phyloP scores from a whole-genome alignment of 2,888 invertebrate species.

The Diaperis boleti region DNA sequence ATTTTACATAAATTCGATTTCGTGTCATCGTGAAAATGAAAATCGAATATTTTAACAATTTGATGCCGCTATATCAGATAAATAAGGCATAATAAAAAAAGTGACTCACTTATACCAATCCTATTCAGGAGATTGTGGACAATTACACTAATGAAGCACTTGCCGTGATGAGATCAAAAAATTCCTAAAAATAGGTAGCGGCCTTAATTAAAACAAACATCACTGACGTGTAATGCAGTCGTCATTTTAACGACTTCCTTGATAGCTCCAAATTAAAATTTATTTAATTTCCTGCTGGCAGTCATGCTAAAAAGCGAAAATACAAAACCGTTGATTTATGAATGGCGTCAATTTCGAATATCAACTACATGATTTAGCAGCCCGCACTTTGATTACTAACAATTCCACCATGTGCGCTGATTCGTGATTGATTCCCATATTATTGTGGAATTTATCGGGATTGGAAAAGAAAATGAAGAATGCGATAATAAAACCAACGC shows the following conservation, averaged over 20 bases:
- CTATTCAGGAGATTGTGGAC: slow-evolving; percentile 21
- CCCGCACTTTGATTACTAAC: neutral
- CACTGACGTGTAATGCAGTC: neutral
- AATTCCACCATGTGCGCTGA: slow-evolving; percentile 1
- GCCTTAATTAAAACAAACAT: slow-evolving; percentile 26
- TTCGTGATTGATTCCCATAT: slow-evolving; percentile 9
- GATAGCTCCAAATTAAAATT: slow-evolving; percentile 18
- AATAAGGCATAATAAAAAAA: slow-evolving; percentile 7
- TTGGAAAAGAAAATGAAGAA: slow-evolving; percentile 26
- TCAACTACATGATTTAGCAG: neutral
- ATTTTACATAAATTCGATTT: slow-evolving; percentile 8
- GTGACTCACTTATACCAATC: slow-evolving; percentile 19
- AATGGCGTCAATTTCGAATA: slow-evolving; percentile 6
- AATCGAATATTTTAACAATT: slow-evolving; percentile 6
- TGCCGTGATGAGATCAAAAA: slow-evolving; percentile 18
- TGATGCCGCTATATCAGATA: neutral
- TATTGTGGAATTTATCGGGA: slow-evolving; percentile 12
- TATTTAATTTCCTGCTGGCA: slow-evolving; percentile 23
- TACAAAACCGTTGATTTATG: slow-evolving; percentile 11
- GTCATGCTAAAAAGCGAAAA: slow-evolving; percentile 1
- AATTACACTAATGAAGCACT: slow-evolving; percentile 30
- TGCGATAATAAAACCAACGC: slow-evolving; percentile 11
- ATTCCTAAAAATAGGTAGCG: slow-evolving; percentile 18
- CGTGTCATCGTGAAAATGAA: neutral
- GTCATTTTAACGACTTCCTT: slow-evolving; percentile 16